Conservation (phyloP, 2,113 vertebrate species). For the Lasiurus cinereus region DNA sequence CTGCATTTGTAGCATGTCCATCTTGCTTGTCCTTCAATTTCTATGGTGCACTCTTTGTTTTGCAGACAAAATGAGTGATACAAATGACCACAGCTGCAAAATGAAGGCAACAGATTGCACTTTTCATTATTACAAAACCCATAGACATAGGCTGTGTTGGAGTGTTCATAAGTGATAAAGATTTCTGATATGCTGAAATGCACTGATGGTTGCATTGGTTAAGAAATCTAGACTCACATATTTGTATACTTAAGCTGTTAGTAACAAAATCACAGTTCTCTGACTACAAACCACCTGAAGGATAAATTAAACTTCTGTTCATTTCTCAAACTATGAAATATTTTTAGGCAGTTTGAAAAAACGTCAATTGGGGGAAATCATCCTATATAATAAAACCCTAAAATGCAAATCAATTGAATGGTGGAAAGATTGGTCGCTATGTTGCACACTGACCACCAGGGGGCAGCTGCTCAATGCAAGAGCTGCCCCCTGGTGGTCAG, state of each 20-base stretch:
- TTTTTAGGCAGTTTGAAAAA: conserved; percentile 47
- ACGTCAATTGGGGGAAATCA: neutral
- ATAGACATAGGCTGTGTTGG: neutral
- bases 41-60: conserved; percentile 90
- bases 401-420: too few relatives aligned
- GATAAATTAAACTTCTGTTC: conserved; percentile 8
- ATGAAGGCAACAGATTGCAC: conserved; percentile 54
- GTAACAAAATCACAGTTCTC: conserved; percentile 3
- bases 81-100: conserved; percentile 96
- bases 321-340: conserved; percentile 41
- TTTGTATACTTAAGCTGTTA: neutral
- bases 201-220: neutral
- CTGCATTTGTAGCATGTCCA: conserved; percentile 98
- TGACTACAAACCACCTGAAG: conserved; percentile 9
- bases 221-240: conserved; percentile 3
- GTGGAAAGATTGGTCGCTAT: too few relatives aligned
- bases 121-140: conserved; percentile 9
- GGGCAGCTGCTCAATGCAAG: too few relatives aligned
- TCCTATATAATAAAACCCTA: too few relatives aligned
- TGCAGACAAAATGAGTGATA: conserved; percentile 97
- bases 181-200: neutral
- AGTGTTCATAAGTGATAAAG: neutral
- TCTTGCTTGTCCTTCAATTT: conserved; percentile 86
- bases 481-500: too few relatives aligned
- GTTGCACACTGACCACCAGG: too few relatives aligned